Evolutionary conservation across 2,797 vertebrate genomes (phyloP), one percentile per base, ranked within the genome.

Genomic region (Falco novaeseelandiae): DNA sequence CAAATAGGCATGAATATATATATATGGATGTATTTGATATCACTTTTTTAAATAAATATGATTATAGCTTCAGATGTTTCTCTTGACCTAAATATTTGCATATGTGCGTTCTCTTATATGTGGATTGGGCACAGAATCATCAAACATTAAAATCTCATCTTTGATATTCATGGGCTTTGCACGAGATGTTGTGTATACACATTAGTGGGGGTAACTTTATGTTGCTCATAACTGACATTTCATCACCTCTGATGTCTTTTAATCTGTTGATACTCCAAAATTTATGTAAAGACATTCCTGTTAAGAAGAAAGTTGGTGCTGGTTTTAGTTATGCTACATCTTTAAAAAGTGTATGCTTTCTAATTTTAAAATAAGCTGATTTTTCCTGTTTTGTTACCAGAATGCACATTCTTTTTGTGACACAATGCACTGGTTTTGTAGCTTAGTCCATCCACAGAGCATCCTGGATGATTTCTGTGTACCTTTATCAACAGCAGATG

Each of bases 11-110:
- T 91, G 86, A 89, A 93, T 96, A 95, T 94, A 44, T 36, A 36
- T 44, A 44, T 91, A 96, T 95, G 93, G 97, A 95, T 98, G 97
- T 97, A 97, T 98, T 98, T 97, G 97, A 97, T 98, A 98, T 83
- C 76, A 90, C 54, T 95, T 93, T 98, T 97, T 94, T 22, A 96
- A 98, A 98, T 98, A 98, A 98, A 98, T 94, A 96, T 71, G 25
- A 83, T 95, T 96, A 94, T 96, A 95, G 90, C 96, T 98, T 98
- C 97, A 93, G 90, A 84, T 86, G 63, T 91, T 96, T 85, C 74
- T 96, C 55, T 66, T 32, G 61, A 89, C 32, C 66, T 16, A 26
- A 79, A 12, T 87, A 44, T 85, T 94, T 96, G 78, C 17, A 8
- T 25, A 18, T 58, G 18, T 61, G 34, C 46, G 84, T 84, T 90